Conservation (phyloP, 2,888 invertebrate species). For the Vesta saturnalis region DNA sequence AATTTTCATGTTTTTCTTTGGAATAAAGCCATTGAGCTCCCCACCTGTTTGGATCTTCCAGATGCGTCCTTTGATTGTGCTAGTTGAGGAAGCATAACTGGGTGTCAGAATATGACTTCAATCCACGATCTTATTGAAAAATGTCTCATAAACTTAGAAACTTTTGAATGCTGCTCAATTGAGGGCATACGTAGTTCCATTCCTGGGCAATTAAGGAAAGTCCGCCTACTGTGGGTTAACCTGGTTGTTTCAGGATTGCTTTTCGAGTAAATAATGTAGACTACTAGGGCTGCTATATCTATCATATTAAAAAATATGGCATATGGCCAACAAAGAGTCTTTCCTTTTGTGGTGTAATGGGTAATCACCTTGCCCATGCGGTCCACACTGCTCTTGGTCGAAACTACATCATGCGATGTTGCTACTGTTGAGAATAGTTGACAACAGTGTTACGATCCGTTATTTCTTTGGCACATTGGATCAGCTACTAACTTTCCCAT, state of each 20-base stretch:
- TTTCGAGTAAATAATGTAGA: neutral
- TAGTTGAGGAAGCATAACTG: too few species aligned
- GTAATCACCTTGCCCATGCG: neutral
- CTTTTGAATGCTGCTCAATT: neutral
- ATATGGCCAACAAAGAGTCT: neutral
- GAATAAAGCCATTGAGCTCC: too few species aligned
- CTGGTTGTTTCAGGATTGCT: neutral
- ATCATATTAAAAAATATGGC: neutral
- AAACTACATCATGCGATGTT: neutral
- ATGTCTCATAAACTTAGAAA: too few species aligned
- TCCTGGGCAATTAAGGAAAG: neutral
- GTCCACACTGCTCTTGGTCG: neutral
- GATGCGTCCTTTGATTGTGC: too few species aligned
- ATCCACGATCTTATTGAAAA: too few species aligned
- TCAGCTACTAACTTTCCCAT: constrained; percentile 1
- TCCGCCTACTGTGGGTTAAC: too few species aligned
- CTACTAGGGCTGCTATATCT: too few species aligned
- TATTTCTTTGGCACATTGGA: constrained; percentile 18
- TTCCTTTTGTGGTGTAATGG: neutral
- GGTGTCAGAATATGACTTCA: too few species aligned
- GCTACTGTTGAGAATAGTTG: neutral
- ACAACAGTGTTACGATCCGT: neutral
- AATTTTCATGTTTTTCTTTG: too few species aligned
- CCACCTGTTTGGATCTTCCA: too few species aligned
- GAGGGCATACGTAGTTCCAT: neutral